Conservation (phyloP, 2,797 vertebrate genomes). For the Podargus strigoides region DNA sequence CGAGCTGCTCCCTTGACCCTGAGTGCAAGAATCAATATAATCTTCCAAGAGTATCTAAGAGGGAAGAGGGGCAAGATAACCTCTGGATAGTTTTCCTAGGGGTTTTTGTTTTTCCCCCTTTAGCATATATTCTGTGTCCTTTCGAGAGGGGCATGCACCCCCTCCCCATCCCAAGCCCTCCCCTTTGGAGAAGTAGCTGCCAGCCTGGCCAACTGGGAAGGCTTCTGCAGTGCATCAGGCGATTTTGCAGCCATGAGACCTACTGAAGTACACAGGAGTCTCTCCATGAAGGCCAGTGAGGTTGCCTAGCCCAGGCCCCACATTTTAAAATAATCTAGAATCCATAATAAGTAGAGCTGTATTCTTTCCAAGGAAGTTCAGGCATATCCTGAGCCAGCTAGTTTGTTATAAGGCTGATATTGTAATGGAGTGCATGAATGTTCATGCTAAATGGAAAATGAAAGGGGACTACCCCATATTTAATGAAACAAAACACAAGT, state of each 20-base stretch:
- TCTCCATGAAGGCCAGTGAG: not conserved
- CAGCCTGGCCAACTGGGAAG: not conserved
- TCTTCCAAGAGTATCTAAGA: not conserved
- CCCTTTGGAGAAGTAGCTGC: not conserved
- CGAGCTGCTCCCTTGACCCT: not conserved
- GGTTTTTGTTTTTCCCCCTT: not conserved
- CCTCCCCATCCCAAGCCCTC: not conserved
- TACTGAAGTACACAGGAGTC: accelerated
- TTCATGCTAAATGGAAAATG: slow-evolving; percentile 39
- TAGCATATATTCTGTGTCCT: not conserved
- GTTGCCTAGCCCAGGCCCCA: not conserved
- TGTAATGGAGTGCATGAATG: not conserved
- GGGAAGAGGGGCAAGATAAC: not conserved
- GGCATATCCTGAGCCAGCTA: not conserved
- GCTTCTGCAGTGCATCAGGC: accelerated
- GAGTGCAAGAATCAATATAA: not conserved
- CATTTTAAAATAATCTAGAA: not conserved
- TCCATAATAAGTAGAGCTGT: not conserved
- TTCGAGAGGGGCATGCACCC: accelerated
- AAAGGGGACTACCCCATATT: slow-evolving; percentile 1
- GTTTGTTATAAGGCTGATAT: not conserved
- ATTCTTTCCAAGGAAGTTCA: not conserved
- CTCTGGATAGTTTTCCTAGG: not conserved
- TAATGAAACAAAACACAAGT: slow-evolving; percentile 61
- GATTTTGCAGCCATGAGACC: not conserved